phyloP scores from a whole-genome alignment of 2,888 invertebrate genomes.

The Malthinus flaveolus region DNA sequence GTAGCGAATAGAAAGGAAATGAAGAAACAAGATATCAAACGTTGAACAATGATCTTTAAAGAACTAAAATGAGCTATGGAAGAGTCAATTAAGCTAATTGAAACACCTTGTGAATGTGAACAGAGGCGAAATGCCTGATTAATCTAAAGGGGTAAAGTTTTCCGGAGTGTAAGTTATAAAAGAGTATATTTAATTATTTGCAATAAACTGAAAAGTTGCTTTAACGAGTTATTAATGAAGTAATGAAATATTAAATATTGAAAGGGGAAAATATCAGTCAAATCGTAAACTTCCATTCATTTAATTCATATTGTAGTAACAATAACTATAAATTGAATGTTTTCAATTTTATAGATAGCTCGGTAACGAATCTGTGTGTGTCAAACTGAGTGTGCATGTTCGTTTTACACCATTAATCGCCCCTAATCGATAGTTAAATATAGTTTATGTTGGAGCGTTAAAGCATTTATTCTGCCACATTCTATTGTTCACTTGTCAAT shows the following conservation, averaged over 20 bases:
- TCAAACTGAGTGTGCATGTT: slow-evolving; percentile 6
- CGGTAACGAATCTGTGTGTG: slow-evolving; percentile 5
- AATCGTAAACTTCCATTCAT: not conserved
- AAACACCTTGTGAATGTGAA: no score
- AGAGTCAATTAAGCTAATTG: no score
- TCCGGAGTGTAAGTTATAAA: no score
- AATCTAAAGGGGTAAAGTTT: no score
- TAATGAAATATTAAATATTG: not conserved
- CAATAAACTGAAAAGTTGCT: no score
- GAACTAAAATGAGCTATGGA: no score
- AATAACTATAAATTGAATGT: not conserved
- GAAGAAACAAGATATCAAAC: no score
- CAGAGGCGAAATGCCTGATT: no score
- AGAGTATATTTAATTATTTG: no score
- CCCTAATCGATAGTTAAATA: slow-evolving; percentile 14
- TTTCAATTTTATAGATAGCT: slow-evolving; percentile 6
- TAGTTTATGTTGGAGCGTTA: slow-evolving; percentile 3
- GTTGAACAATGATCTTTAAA: no score
- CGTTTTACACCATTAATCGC: slow-evolving; percentile 13
- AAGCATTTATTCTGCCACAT: slow-evolving; percentile 14
- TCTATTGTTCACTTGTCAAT: slow-evolving; percentile 14
- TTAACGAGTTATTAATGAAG: not conserved
- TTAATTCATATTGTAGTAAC: not conserved
- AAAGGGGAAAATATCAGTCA: not conserved
- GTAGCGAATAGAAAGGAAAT: no score